phyloP scores from a whole-genome alignment of 2,888 invertebrate species.

The Melanostoma mellinum region DNA sequence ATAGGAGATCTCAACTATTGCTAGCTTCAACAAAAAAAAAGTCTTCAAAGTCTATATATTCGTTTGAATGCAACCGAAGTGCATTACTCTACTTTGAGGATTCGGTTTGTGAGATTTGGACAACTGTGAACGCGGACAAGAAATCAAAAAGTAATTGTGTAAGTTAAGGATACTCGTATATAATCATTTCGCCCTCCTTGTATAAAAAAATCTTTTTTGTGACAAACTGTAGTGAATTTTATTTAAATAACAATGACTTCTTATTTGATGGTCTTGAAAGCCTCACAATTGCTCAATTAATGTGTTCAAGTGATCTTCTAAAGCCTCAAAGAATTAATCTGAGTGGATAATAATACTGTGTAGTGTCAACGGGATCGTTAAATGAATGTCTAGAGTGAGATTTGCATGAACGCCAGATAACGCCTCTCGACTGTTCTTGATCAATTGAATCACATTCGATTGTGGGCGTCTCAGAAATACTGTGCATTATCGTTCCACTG shows the following conservation, averaged over 20 bases:
- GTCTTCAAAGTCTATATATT: constrained; percentile 19
- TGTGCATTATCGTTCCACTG: too few relatives aligned
- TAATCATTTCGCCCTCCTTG: neutral
- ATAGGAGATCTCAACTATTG: neutral
- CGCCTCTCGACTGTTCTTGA: neutral
- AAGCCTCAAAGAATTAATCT: constrained; percentile 47
- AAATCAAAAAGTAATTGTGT: constrained; percentile 3
- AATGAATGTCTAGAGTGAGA: constrained; percentile 40
- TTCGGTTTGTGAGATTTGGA: constrained; percentile 7
- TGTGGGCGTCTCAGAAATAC: too few relatives aligned
- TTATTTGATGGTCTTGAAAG: constrained; percentile 14
- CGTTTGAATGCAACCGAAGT: neutral
- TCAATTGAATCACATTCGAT: neutral
- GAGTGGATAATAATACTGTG: constrained; percentile 48
- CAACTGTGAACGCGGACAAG: neutral
- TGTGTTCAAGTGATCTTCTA: constrained; percentile 57
- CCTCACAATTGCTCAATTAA: constrained; percentile 51
- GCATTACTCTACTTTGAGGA: neutral
- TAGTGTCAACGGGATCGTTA: constrained; percentile 30
- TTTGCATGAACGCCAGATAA: constrained; percentile 18
- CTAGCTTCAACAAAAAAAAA: neutral
- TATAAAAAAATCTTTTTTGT: neutral
- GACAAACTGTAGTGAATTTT: constrained; percentile 1
- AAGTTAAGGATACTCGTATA: neutral
- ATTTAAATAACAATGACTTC: neutral